phyloP scores from a whole-genome alignment of 2,888 invertebrate species.

The Carabus problematicus region DNA sequence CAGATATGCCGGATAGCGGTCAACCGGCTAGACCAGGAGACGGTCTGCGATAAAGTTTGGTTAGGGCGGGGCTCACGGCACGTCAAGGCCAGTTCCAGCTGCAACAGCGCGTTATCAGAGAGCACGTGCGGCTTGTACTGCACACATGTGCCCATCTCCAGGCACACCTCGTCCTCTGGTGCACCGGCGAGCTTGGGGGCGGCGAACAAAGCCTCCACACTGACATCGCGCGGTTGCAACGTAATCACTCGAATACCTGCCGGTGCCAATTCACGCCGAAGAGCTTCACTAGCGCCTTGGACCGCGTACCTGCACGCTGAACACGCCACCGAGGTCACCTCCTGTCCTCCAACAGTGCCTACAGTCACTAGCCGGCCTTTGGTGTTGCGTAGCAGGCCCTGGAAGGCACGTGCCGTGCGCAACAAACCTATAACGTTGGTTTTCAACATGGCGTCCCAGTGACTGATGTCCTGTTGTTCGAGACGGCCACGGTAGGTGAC shows the following conservation, averaged over 20 bases:
- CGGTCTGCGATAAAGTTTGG: conserved; percentile 53
- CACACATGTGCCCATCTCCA: conserved; percentile 53
- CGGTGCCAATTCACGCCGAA: conserved; percentile 73
- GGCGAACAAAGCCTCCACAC: conserved; percentile 70
- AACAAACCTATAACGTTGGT: conserved; percentile 76
- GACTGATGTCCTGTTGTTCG: conserved; percentile 71
- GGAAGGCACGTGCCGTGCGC: conserved; percentile 77
- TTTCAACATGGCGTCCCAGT: conserved; percentile 74
- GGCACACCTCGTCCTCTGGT: conserved; percentile 50
- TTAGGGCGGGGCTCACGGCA: conserved; percentile 52
- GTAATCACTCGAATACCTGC: conserved; percentile 77
- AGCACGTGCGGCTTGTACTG: conserved; percentile 56
- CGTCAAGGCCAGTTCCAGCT: conserved; percentile 55
- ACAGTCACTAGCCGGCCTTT: conserved; percentile 75
- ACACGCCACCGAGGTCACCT: conserved; percentile 58
- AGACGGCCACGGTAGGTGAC: conserved; percentile 74
- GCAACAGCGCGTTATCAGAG: conserved; percentile 51
- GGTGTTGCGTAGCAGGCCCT: conserved; percentile 72
- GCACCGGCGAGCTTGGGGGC: conserved; percentile 67
- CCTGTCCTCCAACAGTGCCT: conserved; percentile 63
- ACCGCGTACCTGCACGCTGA: conserved; percentile 75
- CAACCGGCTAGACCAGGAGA: conserved; percentile 50
- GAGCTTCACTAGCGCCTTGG: conserved; percentile 78
- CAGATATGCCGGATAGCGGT: conserved; percentile 2
- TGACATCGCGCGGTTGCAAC: conserved; percentile 74